Conservation (phyloP, 30 jellyfish, hydroid and myxozoan species). For the Cassiopea andromeda region DNA sequence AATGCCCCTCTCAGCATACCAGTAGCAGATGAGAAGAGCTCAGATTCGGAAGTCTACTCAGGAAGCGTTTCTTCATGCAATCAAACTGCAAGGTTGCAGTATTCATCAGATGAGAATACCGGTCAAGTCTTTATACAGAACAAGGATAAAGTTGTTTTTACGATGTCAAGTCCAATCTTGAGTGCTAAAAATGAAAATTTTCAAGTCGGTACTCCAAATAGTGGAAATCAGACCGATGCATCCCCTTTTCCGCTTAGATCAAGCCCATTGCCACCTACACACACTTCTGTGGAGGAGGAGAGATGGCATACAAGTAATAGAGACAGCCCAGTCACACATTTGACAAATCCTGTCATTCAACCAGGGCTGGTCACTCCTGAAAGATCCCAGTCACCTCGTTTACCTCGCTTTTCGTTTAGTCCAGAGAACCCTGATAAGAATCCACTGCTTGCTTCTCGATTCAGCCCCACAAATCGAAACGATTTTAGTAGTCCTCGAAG, state of each 20-base stretch:
- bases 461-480: not conserved
- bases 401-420: not conserved
- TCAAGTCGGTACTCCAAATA: not conserved
- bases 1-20: constrained; percentile 38
- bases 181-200: not conserved
- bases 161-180: not conserved
- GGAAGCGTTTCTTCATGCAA: not conserved
- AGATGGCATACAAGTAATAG: not conserved
- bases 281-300: not conserved
- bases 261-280: not conserved
- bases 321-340: not conserved
- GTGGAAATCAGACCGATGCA: not conserved
- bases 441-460: not conserved
- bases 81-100: not conserved
- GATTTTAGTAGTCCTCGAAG: not conserved
- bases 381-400: not conserved
- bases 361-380: constrained; percentile 1
- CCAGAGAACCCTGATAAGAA: not conserved
- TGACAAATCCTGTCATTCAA: not conserved
- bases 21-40: constrained; percentile 1
- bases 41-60: constrained; percentile 5
- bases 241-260: not conserved
- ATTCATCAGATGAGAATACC: not conserved
- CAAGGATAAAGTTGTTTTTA: not conserved
- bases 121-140: not conserved